phyloP scores from a whole-genome alignment of 2,113 vertebrate species.

The Anhinga anhinga region DNA sequence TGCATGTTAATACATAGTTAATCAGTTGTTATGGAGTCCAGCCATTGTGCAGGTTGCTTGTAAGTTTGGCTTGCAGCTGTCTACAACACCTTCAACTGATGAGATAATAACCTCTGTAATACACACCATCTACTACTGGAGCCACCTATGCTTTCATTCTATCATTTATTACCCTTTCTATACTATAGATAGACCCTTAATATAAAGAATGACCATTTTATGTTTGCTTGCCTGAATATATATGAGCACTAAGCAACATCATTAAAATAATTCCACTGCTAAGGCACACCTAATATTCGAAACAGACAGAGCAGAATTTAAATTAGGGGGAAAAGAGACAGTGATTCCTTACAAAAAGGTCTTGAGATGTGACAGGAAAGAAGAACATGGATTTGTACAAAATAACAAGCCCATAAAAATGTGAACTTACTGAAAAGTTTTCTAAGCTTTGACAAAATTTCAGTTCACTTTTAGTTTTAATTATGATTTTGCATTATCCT shows the following conservation, averaged over 20 bases:
- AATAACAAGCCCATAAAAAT: conserved; percentile 30
- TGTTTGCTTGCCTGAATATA: conserved; percentile 65
- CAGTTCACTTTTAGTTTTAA: neutral
- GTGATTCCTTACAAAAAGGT: neutral
- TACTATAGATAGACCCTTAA: conserved; percentile 40
- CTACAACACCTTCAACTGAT: neutral
- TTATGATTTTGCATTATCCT: neutral
- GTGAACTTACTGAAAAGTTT: neutral
- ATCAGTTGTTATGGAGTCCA: neutral
- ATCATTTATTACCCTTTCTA: conserved; percentile 52
- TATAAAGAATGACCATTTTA: conserved; percentile 66
- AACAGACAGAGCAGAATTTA: conserved; percentile 51
- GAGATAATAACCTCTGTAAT: conserved; percentile 37
- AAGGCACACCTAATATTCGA: conserved; percentile 52
- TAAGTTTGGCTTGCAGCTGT: neutral
- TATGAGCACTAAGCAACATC: conserved; percentile 42
- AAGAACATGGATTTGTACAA: conserved; percentile 25
- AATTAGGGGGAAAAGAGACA: neutral
- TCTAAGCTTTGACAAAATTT: neutral
- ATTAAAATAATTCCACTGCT: conserved; percentile 62
- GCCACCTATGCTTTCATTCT: conserved; percentile 39
- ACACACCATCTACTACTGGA: neutral
- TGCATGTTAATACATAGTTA: neutral
- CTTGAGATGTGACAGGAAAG: conserved; percentile 29
- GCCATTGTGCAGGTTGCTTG: neutral